phyloP scores from a whole-genome alignment of 1,140 invertebrate species.

The Neodiprion fabricii region DNA sequence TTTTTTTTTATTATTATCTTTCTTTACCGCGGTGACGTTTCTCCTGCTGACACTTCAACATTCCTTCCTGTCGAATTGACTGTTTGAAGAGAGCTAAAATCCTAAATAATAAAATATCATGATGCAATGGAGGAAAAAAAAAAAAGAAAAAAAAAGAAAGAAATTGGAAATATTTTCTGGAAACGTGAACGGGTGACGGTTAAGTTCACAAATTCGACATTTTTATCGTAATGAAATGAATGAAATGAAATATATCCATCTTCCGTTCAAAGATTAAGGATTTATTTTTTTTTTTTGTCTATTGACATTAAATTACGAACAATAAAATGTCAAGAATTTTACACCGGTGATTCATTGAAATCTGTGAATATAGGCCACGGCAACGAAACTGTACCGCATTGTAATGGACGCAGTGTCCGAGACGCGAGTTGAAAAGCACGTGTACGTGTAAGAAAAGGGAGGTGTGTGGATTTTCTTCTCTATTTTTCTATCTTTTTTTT shows the following conservation, averaged over 20 bases:
- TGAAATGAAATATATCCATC: background rate
- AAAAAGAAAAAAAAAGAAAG: background rate
- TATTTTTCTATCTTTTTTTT: no score
- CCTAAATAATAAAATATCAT: no score
- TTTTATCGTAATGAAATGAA: no score
- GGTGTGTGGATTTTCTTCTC: background rate
- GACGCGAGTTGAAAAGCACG: background rate
- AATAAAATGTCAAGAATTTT: background rate
- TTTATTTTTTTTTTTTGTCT: background rate
- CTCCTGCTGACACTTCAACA: no score
- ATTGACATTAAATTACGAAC: background rate
- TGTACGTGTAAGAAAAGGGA: background rate
- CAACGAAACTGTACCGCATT: no score
- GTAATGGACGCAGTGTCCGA: background rate
- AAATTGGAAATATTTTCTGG: background rate
- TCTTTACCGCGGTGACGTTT: slow-evolving; percentile 25
- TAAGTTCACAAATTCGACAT: background rate
- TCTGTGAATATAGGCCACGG: background rate
- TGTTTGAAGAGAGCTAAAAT: no score
- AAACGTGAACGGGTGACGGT: no score
- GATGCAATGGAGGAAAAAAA: no score
- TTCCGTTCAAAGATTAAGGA: background rate
- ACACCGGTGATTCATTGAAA: background rate
- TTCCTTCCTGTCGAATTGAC: no score
- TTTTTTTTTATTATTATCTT: background rate